Percentiles rank a stretch among this genome's conserved stretches.
phyloP scores from a whole-genome alignment of 2,113 vertebrate genomes.

The Pandion haliaetus region DNA sequence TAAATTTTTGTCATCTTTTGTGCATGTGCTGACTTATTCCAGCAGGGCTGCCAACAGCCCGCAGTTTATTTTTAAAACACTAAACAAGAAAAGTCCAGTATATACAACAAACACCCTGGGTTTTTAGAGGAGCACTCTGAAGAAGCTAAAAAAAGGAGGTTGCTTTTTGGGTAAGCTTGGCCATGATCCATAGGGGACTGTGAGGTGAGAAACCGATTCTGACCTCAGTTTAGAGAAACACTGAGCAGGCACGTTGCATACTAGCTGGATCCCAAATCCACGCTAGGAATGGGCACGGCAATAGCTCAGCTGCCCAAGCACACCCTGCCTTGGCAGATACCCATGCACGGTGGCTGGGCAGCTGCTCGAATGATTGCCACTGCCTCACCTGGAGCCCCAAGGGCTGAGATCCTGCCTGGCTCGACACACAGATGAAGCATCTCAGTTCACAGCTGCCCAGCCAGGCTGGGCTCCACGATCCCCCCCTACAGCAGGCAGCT shows the following conservation, averaged over 20 bases:
- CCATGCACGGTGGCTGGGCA: not conserved
- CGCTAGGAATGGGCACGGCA: not conserved
- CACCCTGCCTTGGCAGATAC: not conserved
- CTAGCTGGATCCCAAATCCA: not conserved
- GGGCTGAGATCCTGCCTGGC: not conserved
- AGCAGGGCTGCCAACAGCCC: constrained; percentile 9
- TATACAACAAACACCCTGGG: not conserved
- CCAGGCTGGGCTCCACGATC: not conserved
- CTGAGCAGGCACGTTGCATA: not conserved
- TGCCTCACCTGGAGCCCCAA: not conserved
- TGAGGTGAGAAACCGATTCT: not conserved
- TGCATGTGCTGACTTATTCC: not conserved
- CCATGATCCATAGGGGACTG: not conserved
- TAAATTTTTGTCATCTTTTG: not conserved
- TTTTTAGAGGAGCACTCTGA: not conserved
- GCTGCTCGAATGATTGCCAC: not conserved
- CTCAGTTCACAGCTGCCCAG: not conserved
- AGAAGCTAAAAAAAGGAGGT: constrained; percentile 23
- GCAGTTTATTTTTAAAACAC: constrained; percentile 45
- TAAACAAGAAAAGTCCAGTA: constrained; percentile 18
- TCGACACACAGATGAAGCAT: not conserved
- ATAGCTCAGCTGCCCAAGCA: not conserved
- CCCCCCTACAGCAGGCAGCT: not conserved
- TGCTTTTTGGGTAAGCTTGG: not conserved
- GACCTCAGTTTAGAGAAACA: not conserved